Evolutionary conservation across 1,140 invertebrate species (phyloP).

Genomic region (Nomia melanderi): DNA sequence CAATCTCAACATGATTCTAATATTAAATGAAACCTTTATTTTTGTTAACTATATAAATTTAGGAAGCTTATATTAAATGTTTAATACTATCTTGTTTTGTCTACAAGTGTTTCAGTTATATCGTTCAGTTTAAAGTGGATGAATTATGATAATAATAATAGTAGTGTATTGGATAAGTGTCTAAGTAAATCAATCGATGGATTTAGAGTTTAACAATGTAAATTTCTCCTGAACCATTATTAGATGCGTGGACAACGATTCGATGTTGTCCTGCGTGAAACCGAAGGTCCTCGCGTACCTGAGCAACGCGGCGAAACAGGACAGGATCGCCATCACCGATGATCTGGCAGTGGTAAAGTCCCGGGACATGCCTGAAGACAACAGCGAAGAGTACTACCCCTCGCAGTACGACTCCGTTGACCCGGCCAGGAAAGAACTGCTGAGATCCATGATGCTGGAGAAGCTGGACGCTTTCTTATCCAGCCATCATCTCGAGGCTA

Average conservation of each 20-base stretch:
- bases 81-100: too few species aligned
- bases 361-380: slow-evolving; percentile 80
- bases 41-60: too few species aligned
- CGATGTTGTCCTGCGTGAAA: slow-evolving; percentile 84
- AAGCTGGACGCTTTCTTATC: slow-evolving; percentile 78
- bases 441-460: slow-evolving; percentile 78
- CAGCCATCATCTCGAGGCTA: slow-evolving; percentile 78
- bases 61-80: too few species aligned
- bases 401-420: slow-evolving; percentile 67
- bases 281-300: slow-evolving; percentile 89
- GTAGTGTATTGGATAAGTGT: too few species aligned
- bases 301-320: slow-evolving; percentile 84
- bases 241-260: slow-evolving; percentile 76
- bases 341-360: slow-evolving; percentile 87
- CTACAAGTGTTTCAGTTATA: too few species aligned
- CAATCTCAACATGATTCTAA: too few species aligned
- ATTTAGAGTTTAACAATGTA: too few species aligned
- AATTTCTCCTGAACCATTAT: too few species aligned
- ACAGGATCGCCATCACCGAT: slow-evolving; percentile 87
- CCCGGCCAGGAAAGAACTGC: slow-evolving; percentile 68
- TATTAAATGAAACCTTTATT: too few species aligned
- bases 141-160: too few species aligned
- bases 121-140: too few species aligned
- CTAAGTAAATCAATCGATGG: too few species aligned
- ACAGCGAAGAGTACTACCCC: slow-evolving; percentile 65